Evolutionary conservation across 2,113 vertebrate species (phyloP).

Genomic region (Tachuris rubrigastra): DNA sequence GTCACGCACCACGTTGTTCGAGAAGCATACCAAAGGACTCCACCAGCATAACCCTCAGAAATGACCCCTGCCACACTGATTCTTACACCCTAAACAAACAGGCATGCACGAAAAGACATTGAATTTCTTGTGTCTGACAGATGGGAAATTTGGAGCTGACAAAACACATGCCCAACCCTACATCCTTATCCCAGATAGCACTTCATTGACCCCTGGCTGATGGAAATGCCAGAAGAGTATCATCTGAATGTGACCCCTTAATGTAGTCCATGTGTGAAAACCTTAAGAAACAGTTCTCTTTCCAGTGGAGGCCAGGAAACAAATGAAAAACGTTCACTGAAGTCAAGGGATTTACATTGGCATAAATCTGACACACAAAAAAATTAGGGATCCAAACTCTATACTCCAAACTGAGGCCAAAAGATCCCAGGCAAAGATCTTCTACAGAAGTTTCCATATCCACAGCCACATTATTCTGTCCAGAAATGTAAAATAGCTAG

Average conservation of each 20-base stretch:
- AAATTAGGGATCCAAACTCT: constrained; percentile 1
- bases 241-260: constrained; percentile 61
- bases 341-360: constrained; percentile 50
- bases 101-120: constrained; percentile 18
- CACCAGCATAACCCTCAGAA: neutral
- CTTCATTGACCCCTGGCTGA: constrained; percentile 55
- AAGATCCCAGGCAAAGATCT: neutral
- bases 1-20: constrained; percentile 8
- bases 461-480: neutral
- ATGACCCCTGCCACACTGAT: constrained; percentile 24
- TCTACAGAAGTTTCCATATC: neutral
- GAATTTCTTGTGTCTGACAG: constrained; percentile 60
- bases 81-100: constrained; percentile 21
- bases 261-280: constrained; percentile 66
- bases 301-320: constrained; percentile 47
- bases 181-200: constrained; percentile 38
- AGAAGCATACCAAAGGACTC: constrained; percentile 1
- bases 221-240: constrained; percentile 63
- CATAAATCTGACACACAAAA: constrained; percentile 44
- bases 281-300: constrained; percentile 21
- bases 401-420: neutral
- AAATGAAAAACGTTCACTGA: constrained; percentile 46
- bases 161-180: constrained; percentile 35
- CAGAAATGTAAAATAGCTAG: neutral
- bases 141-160: constrained; percentile 51